phyloP scores from a whole-genome alignment of 2,113 vertebrate genomes.

The Leucosticte australis region DNA sequence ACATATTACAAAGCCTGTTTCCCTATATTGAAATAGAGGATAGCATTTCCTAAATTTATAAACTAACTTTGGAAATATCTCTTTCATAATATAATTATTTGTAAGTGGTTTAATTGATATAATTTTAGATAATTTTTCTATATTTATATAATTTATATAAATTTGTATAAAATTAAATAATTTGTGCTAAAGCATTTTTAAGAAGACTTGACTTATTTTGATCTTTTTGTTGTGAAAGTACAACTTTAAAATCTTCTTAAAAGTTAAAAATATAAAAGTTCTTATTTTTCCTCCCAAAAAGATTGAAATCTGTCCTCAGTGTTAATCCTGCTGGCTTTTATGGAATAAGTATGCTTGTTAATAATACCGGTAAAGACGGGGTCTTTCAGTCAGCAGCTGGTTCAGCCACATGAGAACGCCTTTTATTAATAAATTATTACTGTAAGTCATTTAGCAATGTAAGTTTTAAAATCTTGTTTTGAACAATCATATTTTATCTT shows the following conservation, averaged over 20 bases:
- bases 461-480: background rate
- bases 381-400: background rate
- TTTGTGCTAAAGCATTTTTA: background rate
- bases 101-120: background rate
- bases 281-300: background rate
- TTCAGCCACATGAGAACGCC: background rate
- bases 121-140: background rate
- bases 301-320: background rate
- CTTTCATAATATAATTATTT: background rate
- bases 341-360: background rate
- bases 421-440: background rate
- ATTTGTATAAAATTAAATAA: no score
- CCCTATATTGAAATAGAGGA: background rate
- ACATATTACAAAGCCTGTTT: background rate
- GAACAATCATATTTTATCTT: background rate
- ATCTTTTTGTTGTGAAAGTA: background rate
- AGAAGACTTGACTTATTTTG: background rate
- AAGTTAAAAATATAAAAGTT: background rate
- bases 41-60: background rate
- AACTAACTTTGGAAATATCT: background rate
- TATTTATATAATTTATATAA: no score
- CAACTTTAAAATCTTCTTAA: background rate
- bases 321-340: background rate
- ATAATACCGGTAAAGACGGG: background rate
- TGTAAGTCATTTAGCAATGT: background rate